Base-by-base conservation (phyloP, 2,797 vertebrate species). In the Acropternis orthonyx region DNA sequence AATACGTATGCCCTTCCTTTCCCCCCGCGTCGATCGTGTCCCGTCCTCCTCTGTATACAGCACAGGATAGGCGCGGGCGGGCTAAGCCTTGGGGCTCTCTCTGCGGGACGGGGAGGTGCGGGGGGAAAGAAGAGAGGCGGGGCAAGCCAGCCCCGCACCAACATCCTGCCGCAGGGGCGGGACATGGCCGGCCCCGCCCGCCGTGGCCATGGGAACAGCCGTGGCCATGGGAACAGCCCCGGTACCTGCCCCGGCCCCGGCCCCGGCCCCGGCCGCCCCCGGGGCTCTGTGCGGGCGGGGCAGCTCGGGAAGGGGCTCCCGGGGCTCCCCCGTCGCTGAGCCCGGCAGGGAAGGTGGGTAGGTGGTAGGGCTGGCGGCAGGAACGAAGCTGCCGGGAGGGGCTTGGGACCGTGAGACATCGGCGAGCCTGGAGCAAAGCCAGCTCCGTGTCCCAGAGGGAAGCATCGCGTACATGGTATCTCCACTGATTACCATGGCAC, bases 11-110 rank as follows among this genome's bases (percentile, higher is more conserved):
- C n/a, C 26, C 41, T 21, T n/a, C 27, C 15, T 59, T 41, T 66
- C 11, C 8, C 7, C 19, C 3, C 3, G 3, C 3, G 22, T 4
- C 12, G 3, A 19, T 7, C 4, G 2, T 12, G 15, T 52, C 49
- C 10, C 5, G 26, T 8, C 13, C 20, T 21, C 32, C 30, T 10
- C 54, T 7, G 14, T 12, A 21, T 1, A 3, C 22, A 1, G 22
- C 66, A 59, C 22, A 79, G 79, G 26, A 85, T 56, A 82, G 62
- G 56, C 43, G 54, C 71, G 9, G 36, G 30, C 16, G 9, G 19
- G n/a, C 6, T 4, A 10, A n/a, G 41, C 67, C 43, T 28, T 0
- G 3, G 36, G 39, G 17, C n/a, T 27, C 48, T 4, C n/a, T 27
- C 52, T 5, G 20, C 8, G 13, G 32, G 6, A 6, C 18, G 8